phyloP scores from a whole-genome alignment of 2,888 invertebrate genomes.

The Chloromyia formosa region DNA sequence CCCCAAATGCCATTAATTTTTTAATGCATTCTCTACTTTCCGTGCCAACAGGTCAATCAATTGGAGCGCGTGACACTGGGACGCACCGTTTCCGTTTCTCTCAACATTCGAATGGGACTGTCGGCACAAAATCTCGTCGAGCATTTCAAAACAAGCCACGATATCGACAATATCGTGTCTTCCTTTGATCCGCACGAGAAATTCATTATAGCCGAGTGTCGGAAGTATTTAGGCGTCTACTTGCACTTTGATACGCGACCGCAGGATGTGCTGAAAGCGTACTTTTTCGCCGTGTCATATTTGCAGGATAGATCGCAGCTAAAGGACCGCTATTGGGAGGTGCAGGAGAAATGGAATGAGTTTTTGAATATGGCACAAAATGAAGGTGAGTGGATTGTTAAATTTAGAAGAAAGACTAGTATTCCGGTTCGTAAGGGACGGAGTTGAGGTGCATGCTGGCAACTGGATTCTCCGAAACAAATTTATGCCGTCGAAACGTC shows the following conservation, averaged over 20 bases:
- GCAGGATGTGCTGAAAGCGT: constrained; percentile 63
- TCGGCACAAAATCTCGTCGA: constrained; percentile 61
- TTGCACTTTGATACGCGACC: constrained; percentile 63
- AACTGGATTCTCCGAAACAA: no score
- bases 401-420: no score
- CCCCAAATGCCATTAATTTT: background rate
- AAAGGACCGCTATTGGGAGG: constrained; percentile 65
- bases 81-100: constrained; percentile 64
- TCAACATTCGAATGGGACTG: constrained; percentile 60
- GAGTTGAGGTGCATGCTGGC: no score
- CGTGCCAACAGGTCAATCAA: constrained; percentile 66
- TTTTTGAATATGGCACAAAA: constrained; percentile 62
- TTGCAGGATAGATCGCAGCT: constrained; percentile 63
- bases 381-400: constrained; percentile 62
- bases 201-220: constrained; percentile 63
- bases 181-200: constrained; percentile 64
- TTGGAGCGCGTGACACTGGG: constrained; percentile 76
- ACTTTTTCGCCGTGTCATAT: constrained; percentile 64
- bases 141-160: constrained; percentile 61
- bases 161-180: constrained; percentile 62
- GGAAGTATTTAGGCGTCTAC: constrained; percentile 62
- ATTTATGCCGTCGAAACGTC: no score
- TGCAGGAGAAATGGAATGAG: constrained; percentile 66
- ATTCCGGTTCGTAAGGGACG: no score
- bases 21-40: background rate